Percentiles rank a stretch among this genome's conserved stretches.
Conservation (phyloP, 2,113 vertebrate genomes). For the Cheirogaleus medius region DNA sequence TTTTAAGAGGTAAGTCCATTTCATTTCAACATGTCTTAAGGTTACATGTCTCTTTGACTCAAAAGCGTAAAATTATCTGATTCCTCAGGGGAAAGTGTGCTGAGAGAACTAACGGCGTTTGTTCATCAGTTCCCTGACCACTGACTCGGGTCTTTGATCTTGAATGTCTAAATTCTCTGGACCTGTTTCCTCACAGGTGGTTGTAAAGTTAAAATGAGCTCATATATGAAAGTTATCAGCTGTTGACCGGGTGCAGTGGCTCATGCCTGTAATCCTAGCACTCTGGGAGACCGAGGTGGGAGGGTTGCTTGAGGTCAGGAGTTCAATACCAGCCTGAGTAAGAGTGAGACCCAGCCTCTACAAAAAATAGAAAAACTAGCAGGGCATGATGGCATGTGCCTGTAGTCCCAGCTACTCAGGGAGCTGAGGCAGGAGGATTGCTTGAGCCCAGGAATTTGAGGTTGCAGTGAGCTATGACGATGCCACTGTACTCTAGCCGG, state of each 20-base stretch:
- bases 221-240: background rate
- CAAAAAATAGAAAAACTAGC: too few species aligned
- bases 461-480: too few species aligned
- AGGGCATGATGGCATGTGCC: too few species aligned
- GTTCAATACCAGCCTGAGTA: too few species aligned
- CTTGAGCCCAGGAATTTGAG: too few species aligned
- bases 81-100: background rate
- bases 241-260: background rate
- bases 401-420: too few species aligned
- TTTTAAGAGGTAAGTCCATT: background rate
- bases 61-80: background rate
- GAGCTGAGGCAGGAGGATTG: too few species aligned
- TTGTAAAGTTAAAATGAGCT: background rate
- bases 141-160: background rate
- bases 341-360: too few species aligned
- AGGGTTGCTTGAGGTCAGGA: too few species aligned
- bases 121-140: background rate
- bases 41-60: background rate
- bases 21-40: background rate
- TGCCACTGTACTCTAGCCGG: too few species aligned
- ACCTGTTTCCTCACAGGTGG: background rate
- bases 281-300: too few species aligned
- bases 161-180: background rate
- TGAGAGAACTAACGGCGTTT: background rate
- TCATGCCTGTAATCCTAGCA: too few species aligned